Conservation (phyloP, 2,888 invertebrate genomes). For the Oxyscelio sp. region DNA sequence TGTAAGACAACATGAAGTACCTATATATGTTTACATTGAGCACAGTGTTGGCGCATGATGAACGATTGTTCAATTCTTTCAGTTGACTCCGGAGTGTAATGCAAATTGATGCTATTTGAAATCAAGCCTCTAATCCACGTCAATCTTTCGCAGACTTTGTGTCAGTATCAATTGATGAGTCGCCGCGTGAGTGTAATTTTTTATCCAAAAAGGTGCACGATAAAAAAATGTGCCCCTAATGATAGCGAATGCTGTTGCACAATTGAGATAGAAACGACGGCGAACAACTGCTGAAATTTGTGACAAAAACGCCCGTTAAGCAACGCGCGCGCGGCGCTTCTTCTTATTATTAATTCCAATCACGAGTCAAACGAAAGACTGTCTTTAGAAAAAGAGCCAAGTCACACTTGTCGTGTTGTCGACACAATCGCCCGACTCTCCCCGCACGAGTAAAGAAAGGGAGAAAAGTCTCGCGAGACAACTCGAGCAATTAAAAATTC, state of each 20-base stretch:
- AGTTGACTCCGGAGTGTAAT: slow-evolving; percentile 39
- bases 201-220: neutral
- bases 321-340: slow-evolving; percentile 36
- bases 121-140: slow-evolving; percentile 46
- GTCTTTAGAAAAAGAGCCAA: slow-evolving; percentile 68
- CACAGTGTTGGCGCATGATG: too few species aligned
- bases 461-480: slow-evolving; percentile 58
- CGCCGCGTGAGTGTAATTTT: slow-evolving; percentile 15
- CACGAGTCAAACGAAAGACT: slow-evolving; percentile 63
- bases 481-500: slow-evolving; percentile 64
- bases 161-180: slow-evolving; percentile 32
- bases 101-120: slow-evolving; percentile 66
- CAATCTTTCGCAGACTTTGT: slow-evolving; percentile 44
- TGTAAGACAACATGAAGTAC: too few species aligned
- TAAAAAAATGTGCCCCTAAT: neutral
- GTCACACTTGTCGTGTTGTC: slow-evolving; percentile 70
- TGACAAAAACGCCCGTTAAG: slow-evolving; percentile 31
- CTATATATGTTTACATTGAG: too few species aligned
- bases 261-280: slow-evolving; percentile 21
- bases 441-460: slow-evolving; percentile 32
- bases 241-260: neutral
- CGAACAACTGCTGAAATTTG: slow-evolving; percentile 14
- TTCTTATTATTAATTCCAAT: slow-evolving; percentile 71
- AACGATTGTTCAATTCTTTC: slow-evolving; percentile 59
- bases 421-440: slow-evolving; percentile 35